A percentile compares a stretch with the other conserved stretches of the same genome.
Evolutionary conservation across 2,113 vertebrate species (phyloP).

Genomic region (Dicrurus megarhynchus): DNA sequence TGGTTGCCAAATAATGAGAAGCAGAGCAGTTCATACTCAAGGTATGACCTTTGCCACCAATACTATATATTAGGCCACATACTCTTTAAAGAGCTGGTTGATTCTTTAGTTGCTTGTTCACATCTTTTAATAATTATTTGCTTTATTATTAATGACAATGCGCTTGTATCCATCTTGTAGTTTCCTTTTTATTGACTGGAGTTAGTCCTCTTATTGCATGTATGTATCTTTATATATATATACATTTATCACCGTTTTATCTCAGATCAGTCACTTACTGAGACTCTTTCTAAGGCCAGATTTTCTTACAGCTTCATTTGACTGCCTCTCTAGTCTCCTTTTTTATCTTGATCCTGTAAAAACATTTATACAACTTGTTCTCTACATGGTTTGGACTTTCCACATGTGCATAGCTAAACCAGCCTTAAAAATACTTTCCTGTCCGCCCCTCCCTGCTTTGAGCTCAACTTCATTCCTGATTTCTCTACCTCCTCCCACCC

Average conservation of each 20-base stretch:
- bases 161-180: background rate
- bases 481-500: background rate
- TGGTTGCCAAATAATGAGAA: background rate
- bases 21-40: background rate
- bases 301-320: background rate
- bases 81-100: background rate
- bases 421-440: background rate
- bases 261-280: background rate
- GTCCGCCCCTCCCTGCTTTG: background rate
- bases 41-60: background rate
- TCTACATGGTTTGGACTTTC: background rate
- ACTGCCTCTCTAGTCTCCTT: background rate
- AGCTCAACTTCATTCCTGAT: background rate
- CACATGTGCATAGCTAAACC: background rate
- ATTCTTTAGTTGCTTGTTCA: background rate
- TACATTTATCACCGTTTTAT: background rate
- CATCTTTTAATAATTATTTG: background rate
- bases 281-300: background rate
- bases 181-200: background rate
- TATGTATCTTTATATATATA: background rate
- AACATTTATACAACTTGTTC: background rate
- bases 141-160: background rate
- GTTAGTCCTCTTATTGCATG: background rate
- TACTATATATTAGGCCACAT: background rate
- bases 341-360: background rate